Evolutionary conservation across 2,113 vertebrate species (phyloP).

Genomic region (Triplophysa dalaica): DNA sequence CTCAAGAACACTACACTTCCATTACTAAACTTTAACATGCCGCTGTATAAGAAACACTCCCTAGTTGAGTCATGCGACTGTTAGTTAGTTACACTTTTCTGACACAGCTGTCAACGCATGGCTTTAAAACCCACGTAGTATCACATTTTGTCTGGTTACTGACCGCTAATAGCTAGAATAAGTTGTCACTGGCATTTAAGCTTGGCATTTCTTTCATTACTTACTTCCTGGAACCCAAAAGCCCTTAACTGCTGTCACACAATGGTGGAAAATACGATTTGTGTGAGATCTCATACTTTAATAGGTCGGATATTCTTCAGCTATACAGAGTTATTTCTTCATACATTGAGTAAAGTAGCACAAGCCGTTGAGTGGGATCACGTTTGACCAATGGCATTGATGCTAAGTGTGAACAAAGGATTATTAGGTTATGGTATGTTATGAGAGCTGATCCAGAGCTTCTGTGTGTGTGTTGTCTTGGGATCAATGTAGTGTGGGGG

Average conservation of each 20-base stretch:
- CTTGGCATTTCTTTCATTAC: slow-evolving; percentile 18
- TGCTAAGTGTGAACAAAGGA: slow-evolving; percentile 28
- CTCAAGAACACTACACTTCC: not conserved
- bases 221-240: not conserved
- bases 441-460: not conserved
- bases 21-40: not conserved
- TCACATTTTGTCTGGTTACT: slow-evolving; percentile 1
- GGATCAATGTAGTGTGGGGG: not conserved
- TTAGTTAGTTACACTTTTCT: not conserved
- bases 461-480: slow-evolving; percentile 36
- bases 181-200: slow-evolving; percentile 33
- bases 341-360: slow-evolving; percentile 20
- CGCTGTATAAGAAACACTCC: not conserved
- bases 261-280: not conserved
- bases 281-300: slow-evolving; percentile 9
- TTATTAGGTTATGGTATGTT: slow-evolving; percentile 8
- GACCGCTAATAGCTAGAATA: slow-evolving; percentile 1
- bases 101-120: not conserved
- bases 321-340: not conserved
- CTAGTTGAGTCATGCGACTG: not conserved
- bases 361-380: not conserved
- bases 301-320: not conserved
- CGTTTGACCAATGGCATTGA: slow-evolving; percentile 1
- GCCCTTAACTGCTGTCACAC: slow-evolving; percentile 5
- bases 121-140: not conserved